Evolutionary conservation across 2,113 vertebrate species (phyloP).

Genomic region (Indicator indicator): DNA sequence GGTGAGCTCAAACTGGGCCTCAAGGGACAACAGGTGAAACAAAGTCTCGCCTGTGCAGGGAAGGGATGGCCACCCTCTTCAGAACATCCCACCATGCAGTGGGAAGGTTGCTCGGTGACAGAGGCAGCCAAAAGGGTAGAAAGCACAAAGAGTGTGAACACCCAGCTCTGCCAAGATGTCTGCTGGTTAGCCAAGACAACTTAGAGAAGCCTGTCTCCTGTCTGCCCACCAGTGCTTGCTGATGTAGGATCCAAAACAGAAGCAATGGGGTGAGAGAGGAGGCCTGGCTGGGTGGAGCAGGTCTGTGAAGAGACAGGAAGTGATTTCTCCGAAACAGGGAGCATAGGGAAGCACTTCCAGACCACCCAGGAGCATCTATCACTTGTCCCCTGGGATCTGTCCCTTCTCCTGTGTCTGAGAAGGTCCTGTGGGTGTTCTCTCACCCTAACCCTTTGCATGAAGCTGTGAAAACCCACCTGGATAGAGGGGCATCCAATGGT

Average conservation of each 20-base stretch:
- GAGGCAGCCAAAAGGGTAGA: background rate
- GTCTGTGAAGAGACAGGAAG: conserved; percentile 29
- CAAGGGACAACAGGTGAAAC: background rate
- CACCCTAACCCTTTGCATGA: background rate
- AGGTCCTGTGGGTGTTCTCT: background rate
- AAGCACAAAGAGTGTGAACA: background rate
- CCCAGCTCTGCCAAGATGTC: background rate
- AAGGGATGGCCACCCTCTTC: background rate
- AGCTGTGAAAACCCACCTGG: conserved; percentile 78
- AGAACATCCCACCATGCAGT: background rate
- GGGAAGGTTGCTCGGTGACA: background rate
- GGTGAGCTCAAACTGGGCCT: background rate
- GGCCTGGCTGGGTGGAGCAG: background rate
- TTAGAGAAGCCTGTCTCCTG: conserved; percentile 4
- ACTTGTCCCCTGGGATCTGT: background rate
- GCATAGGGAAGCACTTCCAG: background rate
- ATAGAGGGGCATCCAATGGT: conserved; percentile 88
- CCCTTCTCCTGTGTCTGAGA: background rate
- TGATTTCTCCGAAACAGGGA: background rate
- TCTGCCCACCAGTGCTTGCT: background rate
- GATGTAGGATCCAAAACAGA: background rate
- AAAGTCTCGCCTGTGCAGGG: background rate
- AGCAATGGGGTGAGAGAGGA: background rate
- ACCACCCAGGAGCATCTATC: background rate
- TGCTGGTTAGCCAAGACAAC: conserved; percentile 6